Conservation (phyloP, 2,113 vertebrate genomes). For the Rousettus leschenaultii region DNA sequence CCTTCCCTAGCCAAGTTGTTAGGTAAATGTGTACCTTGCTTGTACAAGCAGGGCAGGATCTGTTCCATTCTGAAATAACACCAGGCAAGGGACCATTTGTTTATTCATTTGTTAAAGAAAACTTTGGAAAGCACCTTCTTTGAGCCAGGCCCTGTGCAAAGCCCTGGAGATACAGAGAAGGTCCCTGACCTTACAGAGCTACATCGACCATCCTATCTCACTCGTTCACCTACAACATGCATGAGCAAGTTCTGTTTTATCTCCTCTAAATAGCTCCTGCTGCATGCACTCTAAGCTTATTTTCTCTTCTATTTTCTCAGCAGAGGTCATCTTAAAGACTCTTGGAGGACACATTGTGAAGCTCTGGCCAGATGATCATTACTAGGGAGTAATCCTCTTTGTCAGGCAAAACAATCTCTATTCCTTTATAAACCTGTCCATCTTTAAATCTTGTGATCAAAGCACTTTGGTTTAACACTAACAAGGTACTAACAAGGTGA, state of each 20-base stretch:
- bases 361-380: background rate
- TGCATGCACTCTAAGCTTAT: background rate
- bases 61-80: conserved; percentile 11
- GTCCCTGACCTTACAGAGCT: background rate
- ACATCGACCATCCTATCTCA: background rate
- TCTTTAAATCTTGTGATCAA: background rate
- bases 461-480: background rate
- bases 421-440: conserved; percentile 23
- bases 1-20: background rate
- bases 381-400: conserved; percentile 37
- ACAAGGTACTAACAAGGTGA: background rate
- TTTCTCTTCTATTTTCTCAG: conserved; percentile 32
- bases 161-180: background rate
- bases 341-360: background rate
- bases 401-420: background rate
- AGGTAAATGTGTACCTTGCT: background rate
- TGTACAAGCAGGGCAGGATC: background rate
- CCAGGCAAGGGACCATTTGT: background rate
- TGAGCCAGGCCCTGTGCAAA: background rate
- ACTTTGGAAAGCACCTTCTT: background rate
- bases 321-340: conserved; percentile 41
- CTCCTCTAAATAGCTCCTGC: background rate
- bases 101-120: conserved; percentile 35
- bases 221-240: background rate
- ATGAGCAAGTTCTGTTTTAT: background rate